Percentiles rank a stretch among this genome's conserved stretches.
Conservation (phyloP, 2,113 vertebrate genomes). For the Plecotus auritus region DNA sequence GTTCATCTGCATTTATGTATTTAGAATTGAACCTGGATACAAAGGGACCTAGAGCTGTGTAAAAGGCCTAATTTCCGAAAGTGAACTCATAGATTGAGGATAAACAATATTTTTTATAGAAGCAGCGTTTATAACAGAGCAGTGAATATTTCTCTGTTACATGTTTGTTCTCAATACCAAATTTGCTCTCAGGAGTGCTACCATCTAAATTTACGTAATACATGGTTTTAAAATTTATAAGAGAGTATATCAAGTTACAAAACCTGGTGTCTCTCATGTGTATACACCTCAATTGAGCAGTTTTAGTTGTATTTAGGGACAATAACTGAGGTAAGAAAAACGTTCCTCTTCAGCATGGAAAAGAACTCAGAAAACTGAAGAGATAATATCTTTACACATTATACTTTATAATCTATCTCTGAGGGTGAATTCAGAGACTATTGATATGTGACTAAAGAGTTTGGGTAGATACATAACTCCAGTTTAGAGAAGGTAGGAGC, state of each 20-base stretch:
- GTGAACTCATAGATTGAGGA: background rate
- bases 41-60: background rate
- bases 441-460: background rate
- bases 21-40: background rate
- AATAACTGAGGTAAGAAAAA: background rate
- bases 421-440: background rate
- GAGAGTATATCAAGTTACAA: background rate
- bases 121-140: background rate
- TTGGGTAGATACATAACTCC: background rate
- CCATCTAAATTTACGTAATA: background rate
- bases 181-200: background rate
- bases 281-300: background rate
- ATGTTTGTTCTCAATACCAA: background rate
- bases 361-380: background rate
- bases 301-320: background rate
- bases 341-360: background rate
- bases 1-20: background rate
- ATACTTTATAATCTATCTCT: background rate
- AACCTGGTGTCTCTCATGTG: background rate
- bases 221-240: background rate
- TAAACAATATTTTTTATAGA: background rate
- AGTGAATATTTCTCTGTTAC: background rate
- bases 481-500: background rate
- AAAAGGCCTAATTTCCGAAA: background rate
- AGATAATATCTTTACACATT: background rate